Evolutionary conservation across 2,113 vertebrate species (phyloP).

Genomic region (Salvelinus namaycush): DNA sequence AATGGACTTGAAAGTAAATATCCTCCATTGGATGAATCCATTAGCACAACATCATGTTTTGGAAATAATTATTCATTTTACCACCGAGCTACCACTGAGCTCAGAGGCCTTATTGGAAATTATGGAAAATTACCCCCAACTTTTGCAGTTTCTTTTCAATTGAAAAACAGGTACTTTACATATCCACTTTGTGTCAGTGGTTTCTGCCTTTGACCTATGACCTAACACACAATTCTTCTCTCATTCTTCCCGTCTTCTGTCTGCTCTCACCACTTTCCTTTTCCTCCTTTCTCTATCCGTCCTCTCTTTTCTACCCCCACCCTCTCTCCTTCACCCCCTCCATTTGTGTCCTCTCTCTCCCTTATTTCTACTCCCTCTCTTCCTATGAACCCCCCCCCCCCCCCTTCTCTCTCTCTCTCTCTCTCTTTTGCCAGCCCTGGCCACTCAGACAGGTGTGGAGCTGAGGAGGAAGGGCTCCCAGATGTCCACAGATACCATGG

Average conservation of each 20-base stretch:
- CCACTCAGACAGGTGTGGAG: conserved; percentile 84
- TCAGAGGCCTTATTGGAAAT: no score
- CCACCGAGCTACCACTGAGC: no score
- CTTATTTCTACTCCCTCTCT: neutral
- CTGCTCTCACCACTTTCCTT: no score
- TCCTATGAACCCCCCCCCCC: neutral
- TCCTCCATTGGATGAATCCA: no score
- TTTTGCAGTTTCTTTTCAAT: no score
- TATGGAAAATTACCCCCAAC: no score
- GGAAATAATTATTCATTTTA: no score
- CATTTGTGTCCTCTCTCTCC: neutral
- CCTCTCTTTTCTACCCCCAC: neutral
- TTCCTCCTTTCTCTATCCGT: neutral
- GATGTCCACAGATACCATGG: conserved; percentile 87
- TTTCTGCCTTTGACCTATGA: neutral
- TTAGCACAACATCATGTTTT: no score
- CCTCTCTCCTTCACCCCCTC: neutral
- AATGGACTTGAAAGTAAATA: no score
- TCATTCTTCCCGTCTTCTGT: neutral
- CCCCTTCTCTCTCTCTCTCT: no score
- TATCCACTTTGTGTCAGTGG: conserved; percentile 34
- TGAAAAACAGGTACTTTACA: conserved; percentile 20
- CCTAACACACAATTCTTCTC: neutral
- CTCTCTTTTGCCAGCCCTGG: conserved; percentile 75
- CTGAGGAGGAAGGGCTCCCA: conserved; percentile 87